These are phyloP conservation scores for Bufo bufo DNA, from an alignment of 2,113 vertebrate genomes.

Conservation along the genomic window DNA sequence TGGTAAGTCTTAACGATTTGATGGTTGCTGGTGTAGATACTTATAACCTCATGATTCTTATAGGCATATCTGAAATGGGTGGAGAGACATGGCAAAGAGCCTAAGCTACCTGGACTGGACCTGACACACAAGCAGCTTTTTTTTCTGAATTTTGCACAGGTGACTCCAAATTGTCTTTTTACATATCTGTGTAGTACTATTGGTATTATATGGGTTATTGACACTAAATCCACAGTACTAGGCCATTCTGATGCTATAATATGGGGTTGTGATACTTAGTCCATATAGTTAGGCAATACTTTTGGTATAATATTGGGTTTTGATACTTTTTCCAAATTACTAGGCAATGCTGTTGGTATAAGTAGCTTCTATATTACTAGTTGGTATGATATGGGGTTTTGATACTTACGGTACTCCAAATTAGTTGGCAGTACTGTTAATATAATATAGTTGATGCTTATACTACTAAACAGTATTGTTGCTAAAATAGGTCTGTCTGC, in stretches of 20 bases:
- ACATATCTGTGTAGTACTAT: neutral
- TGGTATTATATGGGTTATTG: neutral
- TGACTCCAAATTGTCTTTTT: constrained; percentile 58
- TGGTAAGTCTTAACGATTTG: neutral
- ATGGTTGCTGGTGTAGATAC: neutral
- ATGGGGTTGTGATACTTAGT: neutral
- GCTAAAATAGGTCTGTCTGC: no score
- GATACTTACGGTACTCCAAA: no score
- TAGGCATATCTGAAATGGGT: constrained; percentile 94
- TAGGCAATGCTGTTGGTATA: neutral
- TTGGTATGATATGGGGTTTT: no score
- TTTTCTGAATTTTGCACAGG: constrained; percentile 97
- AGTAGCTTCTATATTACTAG: no score
- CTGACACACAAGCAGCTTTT: constrained; percentile 92
- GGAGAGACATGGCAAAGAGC: constrained; percentile 82
- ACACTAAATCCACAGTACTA: neutral
- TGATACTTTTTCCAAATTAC: neutral
- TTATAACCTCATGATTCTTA: neutral
- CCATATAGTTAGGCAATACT: neutral
- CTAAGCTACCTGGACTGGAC: constrained; percentile 84
- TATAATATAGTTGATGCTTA: no score
- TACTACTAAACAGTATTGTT: no score
- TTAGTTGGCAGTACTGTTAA: no score
- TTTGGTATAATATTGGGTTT: neutral
- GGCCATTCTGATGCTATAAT: neutral